Evolutionary conservation across 2,797 vertebrate genomes (phyloP).

Genomic region (Pipistrellus nathusii): DNA sequence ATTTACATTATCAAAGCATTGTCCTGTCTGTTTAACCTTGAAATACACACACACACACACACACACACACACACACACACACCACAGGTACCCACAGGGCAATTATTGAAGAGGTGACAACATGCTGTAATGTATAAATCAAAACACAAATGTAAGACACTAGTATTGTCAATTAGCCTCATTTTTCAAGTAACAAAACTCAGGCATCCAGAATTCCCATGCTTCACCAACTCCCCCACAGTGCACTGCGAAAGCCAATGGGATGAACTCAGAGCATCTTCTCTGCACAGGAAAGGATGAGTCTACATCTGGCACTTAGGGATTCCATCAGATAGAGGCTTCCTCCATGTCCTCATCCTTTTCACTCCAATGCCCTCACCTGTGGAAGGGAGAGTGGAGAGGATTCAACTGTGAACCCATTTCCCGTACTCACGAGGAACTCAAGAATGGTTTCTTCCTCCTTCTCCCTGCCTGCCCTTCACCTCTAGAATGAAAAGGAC

Average conservation of each 20-base stretch:
- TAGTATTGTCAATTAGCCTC: neutral
- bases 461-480: neutral
- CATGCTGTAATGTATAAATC: neutral
- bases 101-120: neutral
- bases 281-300: neutral
- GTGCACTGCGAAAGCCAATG: accelerated
- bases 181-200: neutral
- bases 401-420: neutral
- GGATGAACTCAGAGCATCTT: neutral
- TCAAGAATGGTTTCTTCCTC: neutral
- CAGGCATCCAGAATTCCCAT: neutral
- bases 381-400: accelerated
- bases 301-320: neutral
- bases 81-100: neutral
- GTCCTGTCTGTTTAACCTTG: slow-evolving; percentile 41
- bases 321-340: neutral
- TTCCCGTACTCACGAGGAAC: neutral
- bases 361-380: neutral
- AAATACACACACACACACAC: neutral
- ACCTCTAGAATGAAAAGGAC: neutral
- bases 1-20: slow-evolving; percentile 59
- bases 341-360: neutral
- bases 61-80: neutral
- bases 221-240: neutral
- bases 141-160: neutral